Evolutionary conservation across 37 sponge, comb jelly and placozoan genomes (phyloP).

Genomic region (Crambe crambe): DNA sequence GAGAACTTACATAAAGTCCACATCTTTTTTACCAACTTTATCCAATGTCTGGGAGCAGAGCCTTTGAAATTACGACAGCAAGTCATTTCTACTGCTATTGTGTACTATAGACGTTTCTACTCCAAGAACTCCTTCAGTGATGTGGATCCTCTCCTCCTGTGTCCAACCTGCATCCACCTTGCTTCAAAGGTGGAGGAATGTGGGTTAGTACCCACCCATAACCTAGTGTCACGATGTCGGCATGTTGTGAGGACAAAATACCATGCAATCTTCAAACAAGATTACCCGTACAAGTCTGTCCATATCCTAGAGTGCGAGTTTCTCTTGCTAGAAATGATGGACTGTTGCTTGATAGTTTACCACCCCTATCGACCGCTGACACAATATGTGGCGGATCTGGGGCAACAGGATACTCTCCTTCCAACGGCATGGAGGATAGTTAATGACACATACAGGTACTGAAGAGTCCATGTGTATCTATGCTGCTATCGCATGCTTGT

Average conservation of each 20-base stretch:
- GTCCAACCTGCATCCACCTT: constrained; percentile 87
- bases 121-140: constrained; percentile 83
- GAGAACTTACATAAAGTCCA: constrained; percentile 93
- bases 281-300: constrained; percentile 56
- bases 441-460: constrained; percentile 84
- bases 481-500: background rate
- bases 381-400: constrained; percentile 87
- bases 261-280: constrained; percentile 49
- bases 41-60: constrained; percentile 72
- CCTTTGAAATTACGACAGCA: constrained; percentile 73
- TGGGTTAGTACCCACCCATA: constrained; percentile 53
- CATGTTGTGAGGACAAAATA: constrained; percentile 65
- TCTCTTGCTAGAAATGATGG: constrained; percentile 93
- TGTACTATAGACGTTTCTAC: constrained; percentile 96
- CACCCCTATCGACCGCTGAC: constrained; percentile 96
- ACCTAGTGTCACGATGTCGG: constrained; percentile 42
- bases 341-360: constrained; percentile 95
- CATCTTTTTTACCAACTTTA: constrained; percentile 96
- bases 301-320: constrained; percentile 97
- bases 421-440: constrained; percentile 92
- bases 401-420: constrained; percentile 80
- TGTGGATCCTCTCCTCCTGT: constrained; percentile 94
- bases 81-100: constrained; percentile 97
- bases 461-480: background rate
- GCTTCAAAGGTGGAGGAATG: constrained; percentile 95